phyloP scores from a whole-genome alignment of 2,888 invertebrate species.

The Amblyjoppa proteus region DNA sequence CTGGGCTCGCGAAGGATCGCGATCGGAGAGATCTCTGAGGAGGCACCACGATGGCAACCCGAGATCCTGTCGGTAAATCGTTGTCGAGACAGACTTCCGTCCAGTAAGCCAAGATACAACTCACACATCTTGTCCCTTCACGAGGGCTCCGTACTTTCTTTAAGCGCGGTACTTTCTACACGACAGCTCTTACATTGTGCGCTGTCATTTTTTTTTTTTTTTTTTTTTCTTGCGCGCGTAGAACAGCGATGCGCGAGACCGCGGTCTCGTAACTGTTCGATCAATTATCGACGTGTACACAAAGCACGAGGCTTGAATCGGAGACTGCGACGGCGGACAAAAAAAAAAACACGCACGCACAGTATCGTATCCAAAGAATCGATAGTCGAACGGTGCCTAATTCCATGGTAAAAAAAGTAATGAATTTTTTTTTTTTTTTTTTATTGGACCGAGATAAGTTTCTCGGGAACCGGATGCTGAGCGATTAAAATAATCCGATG shows the following conservation, averaged over 20 bases:
- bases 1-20: slow-evolving; percentile 23
- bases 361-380: too few species aligned
- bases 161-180: background rate
- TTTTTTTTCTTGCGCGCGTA: too few species aligned
- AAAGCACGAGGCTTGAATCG: too few species aligned
- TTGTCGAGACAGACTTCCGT: slow-evolving; percentile 11
- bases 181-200: too few species aligned
- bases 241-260: too few species aligned
- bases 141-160: background rate
- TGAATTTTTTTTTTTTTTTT: background rate
- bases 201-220: too few species aligned
- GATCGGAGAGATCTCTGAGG: slow-evolving; percentile 14
- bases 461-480: background rate
- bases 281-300: too few species aligned
- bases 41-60: slow-evolving; percentile 2
- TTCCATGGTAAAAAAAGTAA: background rate
- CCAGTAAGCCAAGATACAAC: slow-evolving; percentile 16
- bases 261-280: too few species aligned
- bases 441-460: background rate
- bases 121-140: background rate
- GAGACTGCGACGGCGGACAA: too few species aligned
- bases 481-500: slow-evolving; percentile 35
- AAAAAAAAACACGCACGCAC: too few species aligned
- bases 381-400: too few species aligned
- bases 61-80: slow-evolving; percentile 2